Percentiles rank a stretch among this genome's conserved stretches.
Evolutionary conservation across 2,113 vertebrate species (phyloP).

Genomic region (Serilophus lunatus): DNA sequence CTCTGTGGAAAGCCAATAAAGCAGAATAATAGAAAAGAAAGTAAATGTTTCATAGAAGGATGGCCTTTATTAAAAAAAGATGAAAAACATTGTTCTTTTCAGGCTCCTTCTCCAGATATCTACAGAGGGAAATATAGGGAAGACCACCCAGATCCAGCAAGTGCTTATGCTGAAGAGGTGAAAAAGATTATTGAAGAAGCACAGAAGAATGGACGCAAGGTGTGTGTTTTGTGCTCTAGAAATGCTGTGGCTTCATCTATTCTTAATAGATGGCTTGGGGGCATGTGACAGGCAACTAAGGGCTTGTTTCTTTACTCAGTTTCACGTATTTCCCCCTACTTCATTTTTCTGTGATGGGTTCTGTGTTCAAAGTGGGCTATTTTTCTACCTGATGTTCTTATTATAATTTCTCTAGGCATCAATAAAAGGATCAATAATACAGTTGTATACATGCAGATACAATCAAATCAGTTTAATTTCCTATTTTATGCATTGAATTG

Average conservation of each 20-base stretch:
- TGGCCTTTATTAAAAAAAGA: background rate
- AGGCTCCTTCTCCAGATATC: conserved; percentile 91
- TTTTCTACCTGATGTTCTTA: background rate
- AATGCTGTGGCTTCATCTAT: background rate
- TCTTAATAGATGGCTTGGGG: too few species aligned
- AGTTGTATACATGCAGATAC: background rate
- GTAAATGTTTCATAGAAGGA: background rate
- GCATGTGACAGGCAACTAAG: background rate
- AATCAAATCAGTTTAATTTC: background rate
- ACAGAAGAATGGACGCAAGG: conserved; percentile 82
- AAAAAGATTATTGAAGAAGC: conserved; percentile 81
- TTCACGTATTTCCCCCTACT: background rate
- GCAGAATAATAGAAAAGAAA: background rate
- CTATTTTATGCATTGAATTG: background rate
- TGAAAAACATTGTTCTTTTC: background rate
- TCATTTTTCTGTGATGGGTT: background rate
- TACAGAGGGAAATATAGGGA: conserved; percentile 94
- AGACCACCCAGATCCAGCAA: conserved; percentile 83
- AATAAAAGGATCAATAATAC: background rate
- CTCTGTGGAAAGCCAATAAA: background rate
- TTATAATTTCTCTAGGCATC: background rate
- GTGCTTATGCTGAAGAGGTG: conserved; percentile 90
- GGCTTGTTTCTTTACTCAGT: background rate
- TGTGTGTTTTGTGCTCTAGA: conserved; percentile 49
- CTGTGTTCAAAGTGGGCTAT: background rate